Percentiles rank a stretch among this genome's conserved stretches.
phyloP scores from a whole-genome alignment of 2,888 invertebrate species.

The Cotesia congregata region DNA sequence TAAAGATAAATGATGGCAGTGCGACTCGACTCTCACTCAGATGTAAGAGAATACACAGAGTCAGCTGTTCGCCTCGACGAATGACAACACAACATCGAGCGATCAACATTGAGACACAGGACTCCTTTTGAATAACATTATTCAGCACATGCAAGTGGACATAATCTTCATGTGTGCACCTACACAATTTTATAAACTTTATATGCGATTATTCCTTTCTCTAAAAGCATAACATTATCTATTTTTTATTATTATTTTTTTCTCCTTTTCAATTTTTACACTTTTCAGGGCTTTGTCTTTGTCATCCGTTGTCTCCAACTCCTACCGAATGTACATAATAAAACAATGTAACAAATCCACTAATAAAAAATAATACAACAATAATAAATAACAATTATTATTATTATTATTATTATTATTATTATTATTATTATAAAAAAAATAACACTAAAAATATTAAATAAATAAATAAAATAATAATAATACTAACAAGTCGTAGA shows the following conservation, averaged over 20 bases:
- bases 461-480: background rate
- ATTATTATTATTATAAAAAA: too few relatives aligned
- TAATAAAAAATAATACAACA: background rate
- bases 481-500: background rate
- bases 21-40: background rate
- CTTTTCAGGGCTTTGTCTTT: background rate
- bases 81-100: background rate
- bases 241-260: background rate
- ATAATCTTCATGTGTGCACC: background rate
- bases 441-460: background rate
- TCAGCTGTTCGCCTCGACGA: conserved; percentile 1
- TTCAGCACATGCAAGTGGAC: background rate
- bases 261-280: background rate
- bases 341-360: background rate
- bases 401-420: too few relatives aligned
- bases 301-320: background rate
- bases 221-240: background rate
- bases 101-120: background rate
- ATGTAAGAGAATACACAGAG: background rate
- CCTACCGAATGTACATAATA: background rate
- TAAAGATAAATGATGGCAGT: background rate
- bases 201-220: background rate
- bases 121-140: background rate
- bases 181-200: background rate
- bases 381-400: too few relatives aligned